phyloP scores from a whole-genome alignment of 2,888 invertebrate species.

The Argynnis bischoffii region DNA sequence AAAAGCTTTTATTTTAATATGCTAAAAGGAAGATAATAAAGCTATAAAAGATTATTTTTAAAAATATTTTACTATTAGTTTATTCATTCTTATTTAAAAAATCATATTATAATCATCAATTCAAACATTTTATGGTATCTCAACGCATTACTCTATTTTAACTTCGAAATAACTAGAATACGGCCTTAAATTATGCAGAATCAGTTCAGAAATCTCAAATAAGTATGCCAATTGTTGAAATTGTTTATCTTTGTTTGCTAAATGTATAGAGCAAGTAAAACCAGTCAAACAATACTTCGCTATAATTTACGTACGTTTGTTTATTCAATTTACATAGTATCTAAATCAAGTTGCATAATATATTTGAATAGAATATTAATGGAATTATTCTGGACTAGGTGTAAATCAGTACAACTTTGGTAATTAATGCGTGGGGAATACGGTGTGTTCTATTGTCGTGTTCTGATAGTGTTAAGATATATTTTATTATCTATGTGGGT shows the following conservation, averaged over 20 bases:
- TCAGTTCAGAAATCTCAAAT: no score
- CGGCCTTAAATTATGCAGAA: no score
- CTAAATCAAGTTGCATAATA: slow-evolving; percentile 31
- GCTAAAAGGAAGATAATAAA: no score
- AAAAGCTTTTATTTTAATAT: no score
- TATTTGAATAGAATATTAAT: slow-evolving; percentile 28
- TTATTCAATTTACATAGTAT: slow-evolving; percentile 40
- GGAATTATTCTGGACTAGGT: slow-evolving; percentile 11
- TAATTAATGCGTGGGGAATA: not conserved
- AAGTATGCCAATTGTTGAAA: not conserved
- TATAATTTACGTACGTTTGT: slow-evolving; percentile 42
- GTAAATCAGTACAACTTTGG: slow-evolving; percentile 3
- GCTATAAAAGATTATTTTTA: no score
- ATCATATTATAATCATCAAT: no score
- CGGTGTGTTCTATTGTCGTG: not conserved
- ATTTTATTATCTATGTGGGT: not conserved
- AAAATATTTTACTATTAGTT: no score
- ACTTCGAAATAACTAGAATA: no score
- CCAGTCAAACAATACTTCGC: slow-evolving; percentile 38
- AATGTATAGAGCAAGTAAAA: slow-evolving; percentile 18
- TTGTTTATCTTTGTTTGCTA: not conserved
- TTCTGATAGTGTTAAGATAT: not conserved
- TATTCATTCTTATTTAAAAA: no score
- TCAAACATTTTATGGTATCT: no score
- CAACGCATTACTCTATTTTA: no score